Evolutionary conservation across 2,888 invertebrate genomes (phyloP), one percentile per base, ranked within the genome.

Genomic region (Morinoia aosen): DNA sequence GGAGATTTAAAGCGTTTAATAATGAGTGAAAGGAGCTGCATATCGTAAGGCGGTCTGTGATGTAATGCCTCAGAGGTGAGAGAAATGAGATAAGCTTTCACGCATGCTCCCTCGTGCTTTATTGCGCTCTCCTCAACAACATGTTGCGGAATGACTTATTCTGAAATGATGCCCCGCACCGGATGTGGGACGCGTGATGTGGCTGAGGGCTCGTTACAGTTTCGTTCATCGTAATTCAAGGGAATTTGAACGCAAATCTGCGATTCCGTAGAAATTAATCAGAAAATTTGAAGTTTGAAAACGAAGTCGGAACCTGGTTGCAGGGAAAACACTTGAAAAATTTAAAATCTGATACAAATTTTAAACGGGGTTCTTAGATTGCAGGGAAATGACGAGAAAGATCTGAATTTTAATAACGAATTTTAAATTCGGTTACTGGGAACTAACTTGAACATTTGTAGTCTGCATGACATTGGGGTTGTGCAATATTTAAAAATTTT

Each of bases 1-100:
- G 25, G 93, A 93, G 93, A 93, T 93, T 93, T 93, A 93, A 33
- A 33, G 93, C 57, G 57, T 57, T 93, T 57, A 93, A 93, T 93
- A 93, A 93, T 93, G 93, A 93, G 93, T 48, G 57, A 93, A 93
- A 93, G 93, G 93, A 93, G 93, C 14, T 57, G 57, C 57, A 93
- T 93, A 57, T 33, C 57, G 93, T 57, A 25, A 25, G 56, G 93
- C n/a, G 93, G n/a, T 10, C 93, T 33, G 33, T 93, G 93, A 93
- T 93, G 93, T 93, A 93, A 93, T 33, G 93, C n/a, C 57, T 56
- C 14, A 12, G 93, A 93, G 93, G 93, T 93, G 93, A 39, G 56
- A 93, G 93, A 93, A 93, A 14, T 93, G 93, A 33, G 93, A 93
- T 93, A 93, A 58, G 93, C 14, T 14, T 57, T 57, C 93, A 25